phyloP scores from a whole-genome alignment of 1,140 invertebrate species.

The Holotrichia oblita region DNA sequence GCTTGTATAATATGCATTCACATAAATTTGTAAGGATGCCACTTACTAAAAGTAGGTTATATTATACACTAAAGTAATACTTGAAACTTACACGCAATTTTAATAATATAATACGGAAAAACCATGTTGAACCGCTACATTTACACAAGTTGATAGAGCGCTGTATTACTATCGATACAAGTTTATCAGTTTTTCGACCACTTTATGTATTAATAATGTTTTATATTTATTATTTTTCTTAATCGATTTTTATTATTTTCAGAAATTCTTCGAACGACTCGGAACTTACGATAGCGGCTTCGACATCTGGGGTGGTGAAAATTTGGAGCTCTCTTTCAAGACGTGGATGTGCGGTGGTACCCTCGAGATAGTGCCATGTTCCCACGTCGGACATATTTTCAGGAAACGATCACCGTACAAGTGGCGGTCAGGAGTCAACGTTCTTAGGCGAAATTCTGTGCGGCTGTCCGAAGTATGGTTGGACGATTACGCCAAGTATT shows the following conservation, averaged over 20 bases:
- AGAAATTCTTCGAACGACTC: constrained; percentile 89
- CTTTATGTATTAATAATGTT: not conserved
- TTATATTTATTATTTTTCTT: not conserved
- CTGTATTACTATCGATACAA: no score
- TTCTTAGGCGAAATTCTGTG: constrained; percentile 94
- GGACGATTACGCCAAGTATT: constrained; percentile 98
- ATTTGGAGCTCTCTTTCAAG: constrained; percentile 97
- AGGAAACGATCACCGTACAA: constrained; percentile 92
- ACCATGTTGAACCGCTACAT: no score
- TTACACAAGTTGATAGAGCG: no score
- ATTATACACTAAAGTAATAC: not conserved
- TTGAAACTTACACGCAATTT: not conserved
- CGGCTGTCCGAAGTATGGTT: constrained; percentile 86
- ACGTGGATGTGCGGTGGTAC: constrained; percentile 88
- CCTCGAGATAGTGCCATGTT: constrained; percentile 95
- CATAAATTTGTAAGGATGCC: no score
- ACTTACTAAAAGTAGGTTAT: no score
- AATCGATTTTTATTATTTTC: constrained; percentile 57
- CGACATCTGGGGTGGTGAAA: constrained; percentile 99
- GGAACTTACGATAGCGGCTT: constrained; percentile 98
- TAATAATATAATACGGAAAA: not conserved
- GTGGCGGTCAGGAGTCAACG: constrained; percentile 94
- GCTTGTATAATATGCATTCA: not conserved
- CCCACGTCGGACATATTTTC: constrained; percentile 98
- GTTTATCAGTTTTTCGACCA: no score